Conservation (phyloP, 2,888 invertebrate genomes). For the Platycheirus albimanus region DNA sequence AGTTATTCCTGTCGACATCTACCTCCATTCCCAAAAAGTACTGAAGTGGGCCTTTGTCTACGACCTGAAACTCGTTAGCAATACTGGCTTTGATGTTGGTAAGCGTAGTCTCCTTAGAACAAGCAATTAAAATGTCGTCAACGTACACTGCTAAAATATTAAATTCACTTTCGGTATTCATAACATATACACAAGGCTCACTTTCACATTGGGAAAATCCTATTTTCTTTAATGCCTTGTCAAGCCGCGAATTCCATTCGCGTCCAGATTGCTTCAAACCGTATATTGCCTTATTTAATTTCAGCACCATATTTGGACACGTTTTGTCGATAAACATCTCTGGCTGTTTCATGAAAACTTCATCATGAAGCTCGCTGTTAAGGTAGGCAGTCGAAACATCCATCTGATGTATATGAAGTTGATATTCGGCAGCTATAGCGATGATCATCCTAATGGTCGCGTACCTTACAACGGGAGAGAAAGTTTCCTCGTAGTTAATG, state of each 20-base stretch:
- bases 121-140: constrained; percentile 45
- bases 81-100: constrained; percentile 46
- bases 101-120: constrained; percentile 26
- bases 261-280: constrained; percentile 70
- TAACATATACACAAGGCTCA: constrained; percentile 34
- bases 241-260: constrained; percentile 55
- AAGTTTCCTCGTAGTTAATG: constrained; percentile 66
- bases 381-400: constrained; percentile 49
- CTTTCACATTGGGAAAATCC: constrained; percentile 32
- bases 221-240: constrained; percentile 13
- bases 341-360: constrained; percentile 51
- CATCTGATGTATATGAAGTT: constrained; percentile 42
- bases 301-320: constrained; percentile 49
- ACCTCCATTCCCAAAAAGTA: constrained; percentile 32
- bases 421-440: constrained; percentile 59
- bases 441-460: constrained; percentile 57
- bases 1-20: background rate
- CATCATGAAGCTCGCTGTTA: constrained; percentile 38
- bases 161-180: constrained; percentile 3
- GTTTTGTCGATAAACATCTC: constrained; percentile 8
- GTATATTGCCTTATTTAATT: constrained; percentile 63
- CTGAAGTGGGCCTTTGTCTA: constrained; percentile 42
- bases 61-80: constrained; percentile 17
- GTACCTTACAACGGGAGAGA: constrained; percentile 66
- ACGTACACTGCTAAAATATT: constrained; percentile 42